A percentile compares a stretch with the other conserved stretches of the same genome.
Conservation (phyloP, 1,140 invertebrate species). For the Drosophila simulans region DNA sequence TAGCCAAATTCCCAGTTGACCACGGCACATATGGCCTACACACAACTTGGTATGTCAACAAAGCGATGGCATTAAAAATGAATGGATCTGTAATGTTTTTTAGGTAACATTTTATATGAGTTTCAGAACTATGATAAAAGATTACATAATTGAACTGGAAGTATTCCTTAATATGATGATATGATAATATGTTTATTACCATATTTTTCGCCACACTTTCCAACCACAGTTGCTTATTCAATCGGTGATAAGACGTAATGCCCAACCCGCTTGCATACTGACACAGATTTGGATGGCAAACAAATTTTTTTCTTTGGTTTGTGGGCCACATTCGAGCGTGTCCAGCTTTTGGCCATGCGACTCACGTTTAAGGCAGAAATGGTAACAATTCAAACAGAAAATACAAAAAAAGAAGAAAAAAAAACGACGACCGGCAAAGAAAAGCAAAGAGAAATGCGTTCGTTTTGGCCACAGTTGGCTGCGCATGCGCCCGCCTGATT, state of each 20-base stretch:
- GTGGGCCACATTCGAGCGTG: slow-evolving; percentile 71
- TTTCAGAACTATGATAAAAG: too few species aligned
- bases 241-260: slow-evolving; percentile 78
- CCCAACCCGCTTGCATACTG: slow-evolving; percentile 62
- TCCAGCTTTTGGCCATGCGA: slow-evolving; percentile 70
- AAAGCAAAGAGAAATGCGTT: slow-evolving; percentile 69
- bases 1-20: slow-evolving; percentile 40
- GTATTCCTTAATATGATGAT: too few species aligned
- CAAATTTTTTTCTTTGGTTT: slow-evolving; percentile 60
- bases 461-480: slow-evolving; percentile 63
- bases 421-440: slow-evolving; percentile 20
- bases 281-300: slow-evolving; percentile 61
- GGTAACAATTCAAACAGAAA: slow-evolving; percentile 32
- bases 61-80: background rate
- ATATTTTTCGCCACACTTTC: slow-evolving; percentile 60
- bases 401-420: slow-evolving; percentile 4
- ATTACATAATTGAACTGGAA: too few species aligned
- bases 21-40: slow-evolving; percentile 33
- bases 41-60: slow-evolving; percentile 10
- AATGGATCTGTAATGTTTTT: slow-evolving; percentile 28
- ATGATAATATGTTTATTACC: background rate
- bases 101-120: background rate
- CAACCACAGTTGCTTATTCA: slow-evolving; percentile 67
- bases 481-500: slow-evolving; percentile 45
- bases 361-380: slow-evolving; percentile 65